Conservation (phyloP, 2,888 invertebrate species). For the Tenodera sinensis region DNA sequence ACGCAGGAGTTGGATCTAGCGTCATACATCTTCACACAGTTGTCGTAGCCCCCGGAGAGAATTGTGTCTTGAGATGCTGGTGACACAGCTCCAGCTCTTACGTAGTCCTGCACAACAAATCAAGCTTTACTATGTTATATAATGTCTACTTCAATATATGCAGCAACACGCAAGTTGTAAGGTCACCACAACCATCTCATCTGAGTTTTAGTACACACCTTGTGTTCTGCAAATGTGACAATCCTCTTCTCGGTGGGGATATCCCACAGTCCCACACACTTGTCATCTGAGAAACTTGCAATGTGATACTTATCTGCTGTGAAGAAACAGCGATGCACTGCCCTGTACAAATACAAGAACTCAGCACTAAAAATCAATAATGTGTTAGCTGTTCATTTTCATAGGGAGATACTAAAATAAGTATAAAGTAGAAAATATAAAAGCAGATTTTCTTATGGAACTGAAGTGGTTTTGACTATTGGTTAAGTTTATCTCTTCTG, state of each 20-base stretch:
- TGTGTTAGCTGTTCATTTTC: no score
- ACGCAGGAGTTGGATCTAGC: slow-evolving; percentile 65
- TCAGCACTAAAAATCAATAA: no score
- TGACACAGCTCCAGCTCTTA: slow-evolving; percentile 78
- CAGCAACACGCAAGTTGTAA: no score
- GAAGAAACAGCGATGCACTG: slow-evolving; percentile 80
- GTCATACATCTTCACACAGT: slow-evolving; percentile 84
- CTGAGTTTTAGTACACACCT: slow-evolving; percentile 36
- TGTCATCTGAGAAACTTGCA: slow-evolving; percentile 89
- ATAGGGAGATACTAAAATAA: no score
- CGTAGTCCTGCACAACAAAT: slow-evolving; percentile 59
- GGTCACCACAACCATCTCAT: neutral
- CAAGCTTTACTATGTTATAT: neutral
- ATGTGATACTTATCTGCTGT: slow-evolving; percentile 73
- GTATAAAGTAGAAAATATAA: no score
- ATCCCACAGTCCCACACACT: slow-evolving; percentile 85
- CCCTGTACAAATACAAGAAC: slow-evolving; percentile 39
- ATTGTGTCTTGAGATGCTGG: slow-evolving; percentile 72
- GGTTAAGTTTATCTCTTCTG: no score
- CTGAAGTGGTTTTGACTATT: no score
- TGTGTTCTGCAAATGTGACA: slow-evolving; percentile 49
- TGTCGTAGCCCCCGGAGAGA: slow-evolving; percentile 86
- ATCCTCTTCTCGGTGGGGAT: slow-evolving; percentile 76
- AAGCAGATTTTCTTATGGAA: no score
- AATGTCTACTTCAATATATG: no score